These are phyloP conservation scores for Druon quercuslanigerum DNA, from an alignment of 1,140 invertebrate species.

Conservation along the genomic window DNA sequence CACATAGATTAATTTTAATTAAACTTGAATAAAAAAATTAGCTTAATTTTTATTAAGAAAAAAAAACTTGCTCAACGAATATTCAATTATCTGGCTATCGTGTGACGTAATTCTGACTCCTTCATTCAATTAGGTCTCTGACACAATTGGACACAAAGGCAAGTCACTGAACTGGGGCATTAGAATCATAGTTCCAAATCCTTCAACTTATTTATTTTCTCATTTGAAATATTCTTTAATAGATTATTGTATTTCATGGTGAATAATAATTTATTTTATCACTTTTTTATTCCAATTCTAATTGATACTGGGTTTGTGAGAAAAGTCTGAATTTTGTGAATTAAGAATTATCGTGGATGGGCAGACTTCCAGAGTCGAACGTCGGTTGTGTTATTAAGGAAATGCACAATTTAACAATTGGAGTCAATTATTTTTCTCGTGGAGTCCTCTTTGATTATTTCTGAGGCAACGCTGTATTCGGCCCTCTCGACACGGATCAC, in stretches of 20 bases:
- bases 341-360: background rate
- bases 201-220: no score
- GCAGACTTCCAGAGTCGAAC: background rate
- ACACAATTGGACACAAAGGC: conserved; percentile 23
- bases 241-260: no score
- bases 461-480: conserved; percentile 42
- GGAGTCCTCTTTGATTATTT: conserved; percentile 60
- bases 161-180: conserved; percentile 26
- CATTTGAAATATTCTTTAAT: no score
- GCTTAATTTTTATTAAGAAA: background rate
- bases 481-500: no score
- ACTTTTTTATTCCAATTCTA: no score
- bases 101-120: background rate
- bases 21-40: background rate
- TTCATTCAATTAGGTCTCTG: background rate
- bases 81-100: conserved; percentile 6
- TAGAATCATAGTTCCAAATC: background rate
- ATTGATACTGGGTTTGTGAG: no score
- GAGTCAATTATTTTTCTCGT: conserved; percentile 68
- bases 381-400: conserved; percentile 50
- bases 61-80: background rate
- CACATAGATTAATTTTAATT: background rate
- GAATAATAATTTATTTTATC: no score
- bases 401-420: conserved; percentile 72
- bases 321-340: background rate